phyloP scores from a whole-genome alignment of 2,113 vertebrate genomes.

The Lutjanus erythropterus region DNA sequence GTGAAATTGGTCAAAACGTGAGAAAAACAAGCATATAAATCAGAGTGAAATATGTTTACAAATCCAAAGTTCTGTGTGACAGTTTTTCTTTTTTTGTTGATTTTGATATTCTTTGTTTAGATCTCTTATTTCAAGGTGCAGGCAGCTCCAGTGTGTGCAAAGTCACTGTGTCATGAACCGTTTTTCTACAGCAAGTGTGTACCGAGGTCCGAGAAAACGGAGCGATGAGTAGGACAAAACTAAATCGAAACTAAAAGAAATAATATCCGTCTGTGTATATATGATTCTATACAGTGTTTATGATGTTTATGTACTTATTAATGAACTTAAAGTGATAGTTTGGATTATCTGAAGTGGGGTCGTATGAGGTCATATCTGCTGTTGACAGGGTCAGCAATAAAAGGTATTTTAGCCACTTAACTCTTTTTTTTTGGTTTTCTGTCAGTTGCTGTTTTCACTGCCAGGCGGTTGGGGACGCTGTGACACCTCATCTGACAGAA shows the following conservation, averaged over 20 bases:
- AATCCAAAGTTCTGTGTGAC: not conserved
- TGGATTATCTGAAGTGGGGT: too few relatives aligned
- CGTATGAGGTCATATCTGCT: too few relatives aligned
- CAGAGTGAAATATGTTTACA: slow-evolving; percentile 30
- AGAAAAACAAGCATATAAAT: slow-evolving; percentile 15
- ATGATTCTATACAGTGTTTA: slow-evolving; percentile 31
- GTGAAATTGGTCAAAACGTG: slow-evolving; percentile 4
- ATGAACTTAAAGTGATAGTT: too few relatives aligned
- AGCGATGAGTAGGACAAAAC: slow-evolving; percentile 23
- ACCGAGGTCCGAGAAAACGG: not conserved
- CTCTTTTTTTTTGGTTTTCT: too few relatives aligned
- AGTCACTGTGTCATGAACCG: slow-evolving; percentile 19
- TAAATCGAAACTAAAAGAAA: slow-evolving; percentile 41
- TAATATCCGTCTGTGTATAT: slow-evolving; percentile 18
- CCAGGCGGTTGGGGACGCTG: too few relatives aligned
- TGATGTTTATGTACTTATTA: slow-evolving; percentile 33
- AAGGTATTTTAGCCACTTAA: too few relatives aligned
- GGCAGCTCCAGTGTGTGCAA: slow-evolving; percentile 43
- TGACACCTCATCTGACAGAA: too few relatives aligned
- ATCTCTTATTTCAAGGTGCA: slow-evolving; percentile 35
- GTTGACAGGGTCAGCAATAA: too few relatives aligned
- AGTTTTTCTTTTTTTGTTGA: not conserved
- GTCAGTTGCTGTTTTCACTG: too few relatives aligned
- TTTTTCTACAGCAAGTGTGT: slow-evolving; percentile 6
- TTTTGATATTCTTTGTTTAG: slow-evolving; percentile 1